Percentiles rank a stretch among this genome's conserved stretches.
phyloP scores from a whole-genome alignment of 1,140 invertebrate genomes.

The Drosophila athabasca region DNA sequence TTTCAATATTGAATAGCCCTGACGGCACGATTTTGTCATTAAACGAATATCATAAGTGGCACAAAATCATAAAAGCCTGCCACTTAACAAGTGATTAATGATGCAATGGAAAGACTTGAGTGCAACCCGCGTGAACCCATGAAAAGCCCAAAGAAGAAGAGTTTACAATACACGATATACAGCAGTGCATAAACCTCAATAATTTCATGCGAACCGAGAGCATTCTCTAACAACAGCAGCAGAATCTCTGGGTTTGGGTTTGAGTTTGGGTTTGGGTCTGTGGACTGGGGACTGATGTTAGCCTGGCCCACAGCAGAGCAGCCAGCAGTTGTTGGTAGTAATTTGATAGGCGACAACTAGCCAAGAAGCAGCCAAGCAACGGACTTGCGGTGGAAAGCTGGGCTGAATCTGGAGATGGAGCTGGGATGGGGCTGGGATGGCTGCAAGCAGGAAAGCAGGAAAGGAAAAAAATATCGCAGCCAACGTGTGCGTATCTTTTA shows the following conservation, averaged over 20 bases:
- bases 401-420: no score
- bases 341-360: conserved; percentile 77
- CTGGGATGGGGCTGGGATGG: not conserved
- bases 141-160: not conserved
- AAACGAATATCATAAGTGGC: no score
- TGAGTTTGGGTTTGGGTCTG: conserved; percentile 7
- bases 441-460: no score
- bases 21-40: no score
- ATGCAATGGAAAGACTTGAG: not conserved
- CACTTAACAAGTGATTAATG: no score
- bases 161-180: conserved; percentile 39
- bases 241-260: conserved; percentile 10
- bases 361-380: conserved; percentile 26
- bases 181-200: conserved; percentile 50
- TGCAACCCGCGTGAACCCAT: conserved; percentile 10
- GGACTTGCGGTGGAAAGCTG: conserved; percentile 30
- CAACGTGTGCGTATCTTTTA: conserved; percentile 68
- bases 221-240: conserved; percentile 25
- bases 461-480: conserved; percentile 43
- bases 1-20: no score
- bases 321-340: conserved; percentile 54
- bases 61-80: no score
- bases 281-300: conserved; percentile 3
- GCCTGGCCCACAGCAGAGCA: conserved; percentile 1
- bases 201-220: conserved; percentile 21